Percentiles rank a stretch among this genome's conserved stretches.
These are phyloP conservation scores for Sus scrofa DNA, from an alignment of 2,113 vertebrate genomes.

Conservation along the genomic window T2T-Sscrofa CM000817.6:171115501-171116000, in stretches of 20 bases:
- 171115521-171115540: constrained; percentile 70
- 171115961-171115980: no score
- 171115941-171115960: no score
- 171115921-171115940: no score
- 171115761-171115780: constrained; percentile 92
- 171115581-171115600: constrained; percentile 95
- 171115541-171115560: not conserved
- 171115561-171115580: not conserved
- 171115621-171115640: constrained; percentile 96
- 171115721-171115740: constrained; percentile 93
- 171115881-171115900: no score
- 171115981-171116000: no score
- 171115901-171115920: no score
- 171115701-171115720: constrained; percentile 92
- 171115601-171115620: constrained; percentile 96
- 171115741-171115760: constrained; percentile 95
- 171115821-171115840: no score
- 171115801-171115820: no score
- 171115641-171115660: constrained; percentile 94
- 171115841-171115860: no score
- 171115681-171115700: constrained; percentile 96
- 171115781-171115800: no score
- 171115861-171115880: no score
- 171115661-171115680: constrained; percentile 94
- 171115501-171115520: constrained; percentile 91